These are phyloP conservation scores for Notodonta ziczac DNA, from an alignment of 2,888 invertebrate species.

Conservation along the genomic window DNA sequence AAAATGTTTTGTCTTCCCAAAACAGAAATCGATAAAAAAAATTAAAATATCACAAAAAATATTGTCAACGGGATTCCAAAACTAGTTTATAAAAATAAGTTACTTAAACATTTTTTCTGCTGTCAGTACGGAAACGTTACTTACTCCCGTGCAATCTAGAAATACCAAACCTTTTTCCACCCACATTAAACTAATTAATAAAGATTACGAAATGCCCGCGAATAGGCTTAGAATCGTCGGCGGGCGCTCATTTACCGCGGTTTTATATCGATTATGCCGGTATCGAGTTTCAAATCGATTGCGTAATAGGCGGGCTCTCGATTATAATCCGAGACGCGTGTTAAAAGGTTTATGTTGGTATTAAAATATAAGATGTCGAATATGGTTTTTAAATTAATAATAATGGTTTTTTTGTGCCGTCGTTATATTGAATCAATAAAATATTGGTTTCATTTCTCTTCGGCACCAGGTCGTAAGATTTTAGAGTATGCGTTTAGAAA, in stretches of 20 bases:
- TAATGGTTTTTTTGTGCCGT: slow-evolving; percentile 2
- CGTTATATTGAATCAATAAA: not conserved
- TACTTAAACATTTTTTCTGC: slow-evolving; percentile 31
- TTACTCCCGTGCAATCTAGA: slow-evolving; percentile 39
- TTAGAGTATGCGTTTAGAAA: no score
- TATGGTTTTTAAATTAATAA: slow-evolving; percentile 28
- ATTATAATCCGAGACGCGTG: slow-evolving; percentile 30
- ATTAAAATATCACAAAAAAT: no score
- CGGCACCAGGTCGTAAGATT: no score
- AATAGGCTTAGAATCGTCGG: slow-evolving; percentile 49
- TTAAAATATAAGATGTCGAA: slow-evolving; percentile 17
- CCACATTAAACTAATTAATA: slow-evolving; percentile 64
- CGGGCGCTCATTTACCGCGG: slow-evolving; percentile 45
- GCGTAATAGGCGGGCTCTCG: slow-evolving; percentile 34
- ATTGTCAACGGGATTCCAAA: no score
- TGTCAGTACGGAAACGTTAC: slow-evolving; percentile 26
- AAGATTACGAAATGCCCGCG: slow-evolving; percentile 57
- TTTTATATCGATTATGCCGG: slow-evolving; percentile 20
- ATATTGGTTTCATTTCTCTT: not conserved
- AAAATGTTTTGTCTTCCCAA: no score
- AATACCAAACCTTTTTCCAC: slow-evolving; percentile 53
- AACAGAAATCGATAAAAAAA: no score
- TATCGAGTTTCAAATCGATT: slow-evolving; percentile 39
- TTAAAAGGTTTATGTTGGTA: slow-evolving; percentile 28
- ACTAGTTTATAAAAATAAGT: no score